phyloP scores from a whole-genome alignment of 2,888 invertebrate species.

The Ditula angustiorana region DNA sequence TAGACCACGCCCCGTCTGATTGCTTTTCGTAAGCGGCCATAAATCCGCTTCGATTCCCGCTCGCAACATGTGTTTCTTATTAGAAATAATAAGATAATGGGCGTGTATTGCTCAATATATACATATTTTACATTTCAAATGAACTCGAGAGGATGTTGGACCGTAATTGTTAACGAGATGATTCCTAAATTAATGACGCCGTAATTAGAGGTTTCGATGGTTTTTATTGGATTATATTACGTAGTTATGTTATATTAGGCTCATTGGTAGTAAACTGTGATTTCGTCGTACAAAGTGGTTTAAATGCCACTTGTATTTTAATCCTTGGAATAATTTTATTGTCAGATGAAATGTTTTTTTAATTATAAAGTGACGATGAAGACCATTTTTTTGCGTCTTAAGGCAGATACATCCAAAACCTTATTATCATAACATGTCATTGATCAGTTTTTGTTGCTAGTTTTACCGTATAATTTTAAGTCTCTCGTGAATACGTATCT shows the following conservation, averaged over 20 bases:
- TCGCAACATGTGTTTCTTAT: conserved; percentile 65
- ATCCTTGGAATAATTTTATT: conserved; percentile 31
- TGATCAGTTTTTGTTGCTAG: not conserved
- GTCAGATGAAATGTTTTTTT: conserved; percentile 3
- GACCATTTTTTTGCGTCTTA: not conserved
- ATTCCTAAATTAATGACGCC: conserved; percentile 59
- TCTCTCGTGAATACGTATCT: not conserved
- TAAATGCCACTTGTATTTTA: conserved; percentile 53
- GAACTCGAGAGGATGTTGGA: conserved; percentile 52
- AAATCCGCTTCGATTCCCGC: conserved; percentile 71
- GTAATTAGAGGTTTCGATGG: conserved; percentile 61
- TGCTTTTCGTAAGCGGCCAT: conserved; percentile 78
- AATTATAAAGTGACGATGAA: not conserved
- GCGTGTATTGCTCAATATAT: conserved; percentile 58
- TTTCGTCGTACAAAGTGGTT: conserved; percentile 48
- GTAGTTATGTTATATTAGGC: conserved; percentile 47
- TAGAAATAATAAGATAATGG: conserved; percentile 68
- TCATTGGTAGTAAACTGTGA: conserved; percentile 56
- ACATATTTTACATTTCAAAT: conserved; percentile 60
- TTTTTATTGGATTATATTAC: conserved; percentile 61
- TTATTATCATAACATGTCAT: not conserved
- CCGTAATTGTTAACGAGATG: conserved; percentile 56
- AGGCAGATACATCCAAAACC: not conserved
- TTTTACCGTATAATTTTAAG: not conserved
- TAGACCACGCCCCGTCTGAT: conserved; percentile 77